Conservation (phyloP, 2,113 vertebrate genomes). For the Glaucidium brasilianum region DNA sequence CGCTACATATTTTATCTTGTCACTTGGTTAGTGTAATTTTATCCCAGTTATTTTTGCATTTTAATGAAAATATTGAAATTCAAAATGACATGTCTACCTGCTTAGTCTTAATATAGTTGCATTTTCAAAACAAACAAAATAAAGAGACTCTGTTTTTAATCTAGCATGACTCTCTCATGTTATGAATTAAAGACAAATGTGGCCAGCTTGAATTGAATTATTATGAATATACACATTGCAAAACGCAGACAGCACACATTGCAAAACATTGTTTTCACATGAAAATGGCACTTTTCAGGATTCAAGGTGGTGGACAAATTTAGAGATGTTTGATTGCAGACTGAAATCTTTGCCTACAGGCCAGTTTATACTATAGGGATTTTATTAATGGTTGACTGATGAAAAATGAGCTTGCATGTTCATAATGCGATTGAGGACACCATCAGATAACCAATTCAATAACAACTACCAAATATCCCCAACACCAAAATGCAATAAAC, state of each 20-base stretch:
- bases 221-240: background rate
- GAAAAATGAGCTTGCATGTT: background rate
- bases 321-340: background rate
- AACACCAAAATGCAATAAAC: background rate
- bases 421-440: background rate
- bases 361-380: background rate
- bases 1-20: conserved; percentile 28
- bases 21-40: background rate
- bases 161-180: background rate
- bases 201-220: background rate
- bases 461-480: background rate
- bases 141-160: background rate
- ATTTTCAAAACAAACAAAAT: background rate
- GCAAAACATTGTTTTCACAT: background rate
- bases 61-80: background rate
- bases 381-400: background rate
- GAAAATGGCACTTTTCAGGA: background rate
- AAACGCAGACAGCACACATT: background rate
- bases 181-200: background rate
- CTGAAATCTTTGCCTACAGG: background rate
- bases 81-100: background rate
- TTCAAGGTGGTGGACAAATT: background rate
- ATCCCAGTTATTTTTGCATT: background rate
- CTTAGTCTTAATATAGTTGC: background rate
- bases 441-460: background rate